A percentile compares a stretch with the other conserved stretches of the same genome.
These are phyloP conservation scores for Ptyas mucosa DNA, from an alignment of 2,113 vertebrate species.

Conservation along the genomic window DNA sequence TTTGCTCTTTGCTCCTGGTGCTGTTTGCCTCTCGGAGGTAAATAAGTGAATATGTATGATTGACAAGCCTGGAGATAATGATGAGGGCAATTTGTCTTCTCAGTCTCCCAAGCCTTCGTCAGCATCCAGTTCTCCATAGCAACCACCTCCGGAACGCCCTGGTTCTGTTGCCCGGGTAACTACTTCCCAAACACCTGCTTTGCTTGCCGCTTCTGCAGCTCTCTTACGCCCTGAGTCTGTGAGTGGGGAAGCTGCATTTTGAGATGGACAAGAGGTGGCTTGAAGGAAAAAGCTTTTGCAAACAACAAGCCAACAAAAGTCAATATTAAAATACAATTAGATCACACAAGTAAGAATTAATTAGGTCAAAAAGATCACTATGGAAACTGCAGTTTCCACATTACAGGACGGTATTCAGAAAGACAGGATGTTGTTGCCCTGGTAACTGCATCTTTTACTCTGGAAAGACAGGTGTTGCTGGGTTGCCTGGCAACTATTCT, in stretches of 20 bases:
- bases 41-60: constrained; percentile 73
- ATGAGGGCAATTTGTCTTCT: constrained; percentile 80
- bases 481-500: constrained; percentile 58
- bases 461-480: constrained; percentile 64
- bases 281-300: constrained; percentile 27
- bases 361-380: constrained; percentile 75
- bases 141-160: constrained; percentile 82
- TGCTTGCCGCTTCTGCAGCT: constrained; percentile 57
- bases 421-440: constrained; percentile 71
- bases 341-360: constrained; percentile 55
- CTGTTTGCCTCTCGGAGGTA: constrained; percentile 69
- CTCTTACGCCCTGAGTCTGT: constrained; percentile 46
- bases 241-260: constrained; percentile 18
- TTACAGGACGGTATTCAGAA: constrained; percentile 64
- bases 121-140: constrained; percentile 87
- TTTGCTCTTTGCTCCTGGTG: constrained; percentile 55
- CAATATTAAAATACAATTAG: constrained; percentile 40
- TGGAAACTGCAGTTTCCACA: constrained; percentile 70
- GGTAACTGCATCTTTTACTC: constrained; percentile 63
- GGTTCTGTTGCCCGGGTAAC: constrained; percentile 83
- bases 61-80: constrained; percentile 80
- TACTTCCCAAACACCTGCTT: constrained; percentile 79
- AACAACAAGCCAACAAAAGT: background rate
- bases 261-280: constrained; percentile 18
- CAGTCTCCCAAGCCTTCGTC: constrained; percentile 82